Evolutionary conservation across 2,888 invertebrate species (phyloP).

Genomic region (Muscina levida): DNA sequence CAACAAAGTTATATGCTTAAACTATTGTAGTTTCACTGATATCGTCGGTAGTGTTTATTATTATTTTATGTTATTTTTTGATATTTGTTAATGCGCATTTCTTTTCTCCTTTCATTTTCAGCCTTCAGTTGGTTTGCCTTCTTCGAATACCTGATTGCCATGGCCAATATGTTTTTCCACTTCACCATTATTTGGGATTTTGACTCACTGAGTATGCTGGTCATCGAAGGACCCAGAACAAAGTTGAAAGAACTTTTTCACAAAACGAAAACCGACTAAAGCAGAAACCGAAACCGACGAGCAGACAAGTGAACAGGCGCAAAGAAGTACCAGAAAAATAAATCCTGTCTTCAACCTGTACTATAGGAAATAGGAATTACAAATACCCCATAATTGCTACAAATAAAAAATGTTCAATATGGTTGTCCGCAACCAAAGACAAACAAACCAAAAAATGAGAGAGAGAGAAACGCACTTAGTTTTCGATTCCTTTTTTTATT

Average conservation of each 20-base stretch:
- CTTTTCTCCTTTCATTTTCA: slow-evolving; percentile 78
- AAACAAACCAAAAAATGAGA: background rate
- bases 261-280: slow-evolving; percentile 59
- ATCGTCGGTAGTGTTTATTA: too few relatives aligned
- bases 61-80: too few relatives aligned
- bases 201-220: slow-evolving; percentile 89
- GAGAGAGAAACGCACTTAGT: slow-evolving; percentile 24
- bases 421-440: too few relatives aligned
- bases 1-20: too few relatives aligned
- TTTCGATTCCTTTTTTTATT: background rate
- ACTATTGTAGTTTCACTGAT: too few relatives aligned
- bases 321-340: slow-evolving; percentile 14
- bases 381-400: background rate
- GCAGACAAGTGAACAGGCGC: slow-evolving; percentile 21
- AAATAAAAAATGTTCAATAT: slow-evolving; percentile 26
- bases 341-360: slow-evolving; percentile 51
- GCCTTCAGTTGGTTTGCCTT: slow-evolving; percentile 97
- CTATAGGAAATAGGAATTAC: background rate
- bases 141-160: slow-evolving; percentile 95
- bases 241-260: slow-evolving; percentile 76
- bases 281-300: background rate
- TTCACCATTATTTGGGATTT: slow-evolving; percentile 93
- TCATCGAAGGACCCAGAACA: slow-evolving; percentile 83
- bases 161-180: slow-evolving; percentile 96
- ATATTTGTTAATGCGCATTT: slow-evolving; percentile 5